Base-by-base conservation (phyloP, 2,113 vertebrate genomes). In the Sinocyclocheilus anshuiensis region DNA sequence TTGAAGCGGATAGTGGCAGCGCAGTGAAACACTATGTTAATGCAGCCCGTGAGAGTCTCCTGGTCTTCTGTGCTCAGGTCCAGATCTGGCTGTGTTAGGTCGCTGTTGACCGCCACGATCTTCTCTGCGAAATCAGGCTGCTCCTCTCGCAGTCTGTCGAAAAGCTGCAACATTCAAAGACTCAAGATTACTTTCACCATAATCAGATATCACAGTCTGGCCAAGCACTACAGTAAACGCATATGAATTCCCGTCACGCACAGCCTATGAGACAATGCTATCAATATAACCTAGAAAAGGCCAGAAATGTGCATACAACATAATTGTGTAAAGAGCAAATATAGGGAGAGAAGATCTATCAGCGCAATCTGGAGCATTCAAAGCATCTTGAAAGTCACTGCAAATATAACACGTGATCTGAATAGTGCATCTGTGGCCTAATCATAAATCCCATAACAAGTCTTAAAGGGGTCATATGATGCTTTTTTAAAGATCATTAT, bases 1-100 rank as follows among this genome's bases (percentile, higher is more conserved):
- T 97, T 99, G 89, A 99, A 99, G 92, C 98, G 95, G 89, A 99
- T 90, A 22, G 98, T 99, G 91, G 98, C 98, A 63, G 98, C 98
- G 84, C 97, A 99, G 93, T 99, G 98, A 92, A 99, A 99, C 92
- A 99, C 88, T 1, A 99, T 90, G 92, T 98, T 95, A 48, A 96
- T 88, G 87, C 93, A 93, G 50, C 96, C 95, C 45, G 92, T 89
- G 88, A 99, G 95, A 67, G 91, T 82, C 45, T 95, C 94, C 93
- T 96, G 96, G 89, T 97, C 96, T 86, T 95, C 92, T 91, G 96
- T 91, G 85, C 95, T 96, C 89, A 99, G 95, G 86, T 96, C 94
- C 92, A 99, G 92, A 89, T 96, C 96, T 1, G 95, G 95, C 87
- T 94, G 94, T 0, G 96, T 97, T 85, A 99, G 96, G 92, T 99